These are phyloP conservation scores for Dipus sagitta DNA, from an alignment of 2,797 vertebrate genomes.

Conservation along the genomic window DNA sequence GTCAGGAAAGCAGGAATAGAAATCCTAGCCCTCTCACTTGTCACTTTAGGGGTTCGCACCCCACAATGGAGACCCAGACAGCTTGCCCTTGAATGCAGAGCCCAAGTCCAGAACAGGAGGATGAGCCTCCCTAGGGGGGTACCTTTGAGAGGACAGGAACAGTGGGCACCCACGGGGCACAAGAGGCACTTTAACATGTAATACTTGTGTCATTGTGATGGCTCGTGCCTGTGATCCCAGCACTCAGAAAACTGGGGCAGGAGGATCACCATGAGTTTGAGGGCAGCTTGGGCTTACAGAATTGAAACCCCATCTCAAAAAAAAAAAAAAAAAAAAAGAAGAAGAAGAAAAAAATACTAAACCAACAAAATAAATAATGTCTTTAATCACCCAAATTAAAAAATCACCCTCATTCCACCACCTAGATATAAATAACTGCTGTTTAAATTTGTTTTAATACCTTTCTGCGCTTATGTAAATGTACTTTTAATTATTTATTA, in stretches of 20 bases:
- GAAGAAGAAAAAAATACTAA: no score
- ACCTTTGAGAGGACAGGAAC: neutral
- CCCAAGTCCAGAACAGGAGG: neutral
- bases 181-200: neutral
- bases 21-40: neutral
- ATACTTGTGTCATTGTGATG: no score
- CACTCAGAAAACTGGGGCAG: neutral
- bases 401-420: neutral
- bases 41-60: neutral
- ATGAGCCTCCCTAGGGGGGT: neutral
- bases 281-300: neutral
- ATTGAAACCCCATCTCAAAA: neutral
- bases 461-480: slow-evolving; percentile 18
- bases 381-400: slow-evolving; percentile 34
- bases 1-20: neutral
- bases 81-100: rapidly evolving
- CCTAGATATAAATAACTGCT: slow-evolving; percentile 36
- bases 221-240: neutral
- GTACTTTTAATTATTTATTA: slow-evolving; percentile 59
- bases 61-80: neutral
- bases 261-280: neutral
- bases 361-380: neutral
- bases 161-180: no score
- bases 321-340: neutral
- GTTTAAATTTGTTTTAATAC: slow-evolving; percentile 42